Base-by-base conservation (phyloP, 2,797 vertebrate genomes). In the Anableps anableps region DNA sequence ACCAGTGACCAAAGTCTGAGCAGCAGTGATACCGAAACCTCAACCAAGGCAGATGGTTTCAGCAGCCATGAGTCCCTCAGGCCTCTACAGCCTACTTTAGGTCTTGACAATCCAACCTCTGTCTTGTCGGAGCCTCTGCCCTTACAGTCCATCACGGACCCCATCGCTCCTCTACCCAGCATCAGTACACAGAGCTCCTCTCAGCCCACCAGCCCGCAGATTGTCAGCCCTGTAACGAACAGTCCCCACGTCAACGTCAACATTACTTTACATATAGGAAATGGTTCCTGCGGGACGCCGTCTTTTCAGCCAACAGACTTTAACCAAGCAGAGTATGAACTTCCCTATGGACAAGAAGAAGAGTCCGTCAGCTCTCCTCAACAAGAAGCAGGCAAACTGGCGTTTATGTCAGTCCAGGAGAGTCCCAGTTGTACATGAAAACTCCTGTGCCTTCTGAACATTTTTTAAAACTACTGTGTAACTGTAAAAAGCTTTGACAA, bases 371-470 rank as follows among this genome's bases (percentile, higher is more conserved):
- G 89, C 78, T 79, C 85, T n/a, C 93, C 93, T 31, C 92, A 95
- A 83, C 94, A 95, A 82, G 95, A 96, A 79, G 91, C 83, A 1
- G 93, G 93, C 45, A 95, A 95, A 84, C 85, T 89, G 10, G 86
- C 88, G 1, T 74, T 88, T 36, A 80, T 81, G 62, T 93, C 94
- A 66, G 94, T 94, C 47, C 90, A 93, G 80, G 95, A 96, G 86
- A 93, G 86, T 68, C 55, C 31, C 53, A 72, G 34, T 76, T 75
- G 70, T 53, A 31, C 31, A 74, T 83, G 71, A 93, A 50, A 60
- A 72, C 14, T 79, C 31, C 34, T 16, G 43, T 26, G 21, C 9
- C 66, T 4, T 14, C 51, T 72, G 72, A 88, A 80, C 78, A 38
- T 86, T 58, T 78, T 58, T 81, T 45, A 3, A 23, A 43, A 36